Conservation (phyloP, 2,888 invertebrate genomes). For the Onchidella celtica region DNA sequence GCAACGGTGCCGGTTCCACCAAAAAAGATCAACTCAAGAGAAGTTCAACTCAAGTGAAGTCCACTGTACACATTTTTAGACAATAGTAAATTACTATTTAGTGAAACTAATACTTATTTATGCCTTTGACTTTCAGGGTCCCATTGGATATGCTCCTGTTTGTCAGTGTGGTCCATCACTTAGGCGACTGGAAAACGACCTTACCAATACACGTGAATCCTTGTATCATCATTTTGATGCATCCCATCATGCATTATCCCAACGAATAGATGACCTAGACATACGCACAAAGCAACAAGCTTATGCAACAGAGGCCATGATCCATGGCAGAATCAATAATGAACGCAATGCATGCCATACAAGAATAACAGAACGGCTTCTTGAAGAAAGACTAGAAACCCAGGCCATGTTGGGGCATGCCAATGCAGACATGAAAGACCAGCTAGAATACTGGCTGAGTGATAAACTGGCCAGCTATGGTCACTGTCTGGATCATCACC, state of each 20-base stretch:
- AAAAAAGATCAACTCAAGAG: too few species aligned
- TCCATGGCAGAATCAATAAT: slow-evolving; percentile 85
- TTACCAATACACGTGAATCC: slow-evolving; percentile 90
- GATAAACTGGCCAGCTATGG: slow-evolving; percentile 69
- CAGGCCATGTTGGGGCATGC: slow-evolving; percentile 73
- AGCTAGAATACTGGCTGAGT: slow-evolving; percentile 75
- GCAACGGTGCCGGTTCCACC: too few species aligned
- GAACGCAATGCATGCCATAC: slow-evolving; percentile 85
- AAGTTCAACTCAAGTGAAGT: too few species aligned
- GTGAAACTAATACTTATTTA: too few species aligned
- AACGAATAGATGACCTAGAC: slow-evolving; percentile 90
- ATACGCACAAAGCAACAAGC: slow-evolving; percentile 80
- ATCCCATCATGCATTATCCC: slow-evolving; percentile 86
- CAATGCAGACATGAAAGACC: slow-evolving; percentile 54
- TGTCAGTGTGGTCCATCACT: slow-evolving; percentile 96
- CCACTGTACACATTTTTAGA: too few species aligned
- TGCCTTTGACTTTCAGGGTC: too few species aligned
- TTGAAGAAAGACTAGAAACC: slow-evolving; percentile 82
- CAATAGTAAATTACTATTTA: too few species aligned
- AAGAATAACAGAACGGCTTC: slow-evolving; percentile 85
- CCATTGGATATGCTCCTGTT: slow-evolving; percentile 87
- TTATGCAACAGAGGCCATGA: slow-evolving; percentile 67
- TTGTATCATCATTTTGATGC: slow-evolving; percentile 89
- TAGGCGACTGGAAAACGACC: slow-evolving; percentile 89
- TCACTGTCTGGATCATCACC: slow-evolving; percentile 74